These are phyloP conservation scores for Aleiodes testaceus DNA, from an alignment of 2,888 invertebrate genomes.

Conservation along the genomic window DNA sequence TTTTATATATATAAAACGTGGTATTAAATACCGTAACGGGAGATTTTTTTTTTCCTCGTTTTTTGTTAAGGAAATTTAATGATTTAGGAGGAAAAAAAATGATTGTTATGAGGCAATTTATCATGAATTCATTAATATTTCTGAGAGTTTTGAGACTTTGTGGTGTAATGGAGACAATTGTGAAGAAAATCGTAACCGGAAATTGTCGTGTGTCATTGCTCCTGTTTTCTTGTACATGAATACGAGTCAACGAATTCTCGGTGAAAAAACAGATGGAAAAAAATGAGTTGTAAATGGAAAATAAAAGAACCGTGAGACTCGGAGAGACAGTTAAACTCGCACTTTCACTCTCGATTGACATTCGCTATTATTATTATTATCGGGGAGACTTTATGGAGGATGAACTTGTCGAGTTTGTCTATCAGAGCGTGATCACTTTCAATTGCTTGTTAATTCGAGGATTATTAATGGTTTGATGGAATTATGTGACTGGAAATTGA, in stretches of 20 bases:
- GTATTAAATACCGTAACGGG: too few relatives aligned
- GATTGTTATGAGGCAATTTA: background rate
- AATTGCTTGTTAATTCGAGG: too few relatives aligned
- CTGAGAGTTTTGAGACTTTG: background rate
- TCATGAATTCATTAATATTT: background rate
- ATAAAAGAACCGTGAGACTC: slow-evolving; percentile 9
- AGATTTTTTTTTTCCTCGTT: too few relatives aligned
- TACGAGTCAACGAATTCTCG: too few relatives aligned
- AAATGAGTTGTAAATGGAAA: slow-evolving; percentile 3
- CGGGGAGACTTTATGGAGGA: background rate
- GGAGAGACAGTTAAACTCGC: background rate
- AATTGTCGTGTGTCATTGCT: slow-evolving; percentile 2
- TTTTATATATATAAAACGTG: too few relatives aligned
- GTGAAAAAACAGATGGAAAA: background rate
- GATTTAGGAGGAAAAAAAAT: too few relatives aligned
- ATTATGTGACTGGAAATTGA: too few relatives aligned
- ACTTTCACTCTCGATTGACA: slow-evolving; percentile 47
- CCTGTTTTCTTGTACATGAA: background rate
- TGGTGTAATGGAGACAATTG: too few relatives aligned
- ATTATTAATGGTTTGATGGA: too few relatives aligned
- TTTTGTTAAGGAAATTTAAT: too few relatives aligned
- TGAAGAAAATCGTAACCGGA: background rate
- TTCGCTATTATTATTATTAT: slow-evolving; percentile 9
- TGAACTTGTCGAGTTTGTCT: background rate
- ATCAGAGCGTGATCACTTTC: background rate